Evolutionary conservation across 2,113 vertebrate genomes (phyloP), one percentile per base, ranked within the genome.

Genomic region (Myotis yumanensis): DNA sequence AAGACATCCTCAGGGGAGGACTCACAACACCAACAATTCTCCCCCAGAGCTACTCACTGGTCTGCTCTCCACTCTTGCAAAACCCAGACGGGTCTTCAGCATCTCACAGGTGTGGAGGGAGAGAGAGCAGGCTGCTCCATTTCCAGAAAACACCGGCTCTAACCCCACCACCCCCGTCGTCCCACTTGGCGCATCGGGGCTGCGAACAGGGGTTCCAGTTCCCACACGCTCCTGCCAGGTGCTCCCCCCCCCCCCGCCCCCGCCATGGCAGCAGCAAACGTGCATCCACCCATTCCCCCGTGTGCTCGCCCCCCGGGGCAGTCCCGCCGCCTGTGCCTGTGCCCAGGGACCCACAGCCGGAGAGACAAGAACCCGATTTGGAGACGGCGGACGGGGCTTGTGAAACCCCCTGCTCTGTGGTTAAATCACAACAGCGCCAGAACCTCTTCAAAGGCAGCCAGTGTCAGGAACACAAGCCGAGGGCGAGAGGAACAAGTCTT

Each of bases 381-480:
- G 79, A 91, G 69, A 75, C 6, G 88, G 25, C 92, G 84, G 85
- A 71, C 25, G 66, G 72, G 8, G 79, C 80, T 92, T 92, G 76
- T 66, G 73, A 92, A 93, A 96, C 48, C 68, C 35, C 40, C 16
- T 32, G 66, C 11, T 68, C 76, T 62, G 16, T 85, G 82, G 95
- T 94, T 79, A 89, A 77, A 93, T 68, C 79, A 32, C 48, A 77
- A 54, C 73, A 76, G 85, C 80, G 66, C 80, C 43, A 54, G 82
- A 77, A 80, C 40, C 32, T 72, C 86, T 86, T 95, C 89, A 92
- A 89, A 87, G 76, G 72, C 76, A 94, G 92, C 91, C 90, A 87
- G 76, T 73, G 48, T 92, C 80, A 92, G 77, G 90, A 90, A 40
- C 84, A 86, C 75, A 86, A 73, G 73, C 66, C 11, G 59, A 88